Evolutionary conservation across 2,797 vertebrate genomes (phyloP).

Genomic region (Coreius guichenoti): DNA sequence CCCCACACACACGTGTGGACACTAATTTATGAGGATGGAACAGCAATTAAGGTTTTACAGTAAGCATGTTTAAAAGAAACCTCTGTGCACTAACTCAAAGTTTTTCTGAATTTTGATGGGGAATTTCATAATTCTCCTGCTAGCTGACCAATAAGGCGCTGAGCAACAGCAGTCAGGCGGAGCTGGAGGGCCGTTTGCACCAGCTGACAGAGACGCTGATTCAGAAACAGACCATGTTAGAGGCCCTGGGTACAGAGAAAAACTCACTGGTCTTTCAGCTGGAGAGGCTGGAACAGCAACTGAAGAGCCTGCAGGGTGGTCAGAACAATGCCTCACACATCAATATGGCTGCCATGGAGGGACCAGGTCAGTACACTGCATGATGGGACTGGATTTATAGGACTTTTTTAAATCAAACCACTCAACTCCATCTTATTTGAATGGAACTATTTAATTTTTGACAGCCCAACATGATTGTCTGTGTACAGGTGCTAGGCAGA

Average conservation of each 20-base stretch:
- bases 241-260: constrained; percentile 96
- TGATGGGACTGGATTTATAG: background rate
- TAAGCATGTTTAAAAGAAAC: background rate
- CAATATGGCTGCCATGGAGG: constrained; percentile 88
- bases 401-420: background rate
- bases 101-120: background rate
- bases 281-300: constrained; percentile 91
- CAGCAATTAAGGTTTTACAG: background rate
- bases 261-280: constrained; percentile 94
- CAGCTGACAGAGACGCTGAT: constrained; percentile 97
- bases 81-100: background rate
- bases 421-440: background rate
- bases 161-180: constrained; percentile 90
- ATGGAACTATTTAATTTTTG: background rate
- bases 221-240: constrained; percentile 98
- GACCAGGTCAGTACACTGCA: constrained; percentile 74
- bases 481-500: constrained; percentile 83
- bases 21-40: background rate
- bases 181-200: constrained; percentile 94
- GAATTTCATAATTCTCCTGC: constrained; percentile 6
- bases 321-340: constrained; percentile 82
- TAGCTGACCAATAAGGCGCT: constrained; percentile 96
- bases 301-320: constrained; percentile 83
- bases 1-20: background rate
- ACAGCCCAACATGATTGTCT: constrained; percentile 5